Evolutionary conservation across 2,888 invertebrate genomes (phyloP).

Genomic region (Resseliella maxima): DNA sequence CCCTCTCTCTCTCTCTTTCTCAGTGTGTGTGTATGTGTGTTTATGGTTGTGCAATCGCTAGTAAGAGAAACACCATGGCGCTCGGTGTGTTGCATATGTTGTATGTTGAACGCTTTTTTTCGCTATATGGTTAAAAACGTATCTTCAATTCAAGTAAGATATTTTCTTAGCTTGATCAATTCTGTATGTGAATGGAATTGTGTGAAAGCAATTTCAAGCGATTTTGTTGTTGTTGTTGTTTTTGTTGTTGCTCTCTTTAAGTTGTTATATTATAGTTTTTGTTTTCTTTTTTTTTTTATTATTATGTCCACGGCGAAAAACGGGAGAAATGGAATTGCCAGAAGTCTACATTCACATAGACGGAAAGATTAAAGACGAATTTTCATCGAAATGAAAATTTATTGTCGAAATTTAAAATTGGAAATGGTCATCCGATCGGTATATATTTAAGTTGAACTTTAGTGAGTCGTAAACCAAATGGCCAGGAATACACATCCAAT

Average conservation of each 20-base stretch:
- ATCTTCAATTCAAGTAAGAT: background rate
- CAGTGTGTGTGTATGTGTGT: no score
- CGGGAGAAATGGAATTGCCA: background rate
- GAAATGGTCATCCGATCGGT: constrained; percentile 54
- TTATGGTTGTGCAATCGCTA: background rate
- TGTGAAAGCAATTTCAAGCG: background rate
- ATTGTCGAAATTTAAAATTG: constrained; percentile 39
- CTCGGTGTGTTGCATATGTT: background rate
- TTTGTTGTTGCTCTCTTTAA: background rate
- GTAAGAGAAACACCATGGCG: background rate
- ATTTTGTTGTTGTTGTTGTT: background rate
- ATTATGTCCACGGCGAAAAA: background rate
- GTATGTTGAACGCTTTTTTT: background rate
- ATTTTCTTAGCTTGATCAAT: background rate
- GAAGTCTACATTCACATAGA: constrained; percentile 33
- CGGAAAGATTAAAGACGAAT: constrained; percentile 37
- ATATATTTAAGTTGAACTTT: constrained; percentile 44
- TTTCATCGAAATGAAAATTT: constrained; percentile 54
- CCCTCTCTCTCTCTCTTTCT: no score
- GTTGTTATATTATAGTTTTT: background rate
- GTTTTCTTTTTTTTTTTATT: background rate
- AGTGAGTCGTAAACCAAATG: constrained; percentile 48
- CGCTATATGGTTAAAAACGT: background rate
- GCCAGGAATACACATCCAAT: constrained; percentile 40
- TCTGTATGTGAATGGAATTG: background rate